A percentile compares a stretch with the other conserved stretches of the same genome.
These are phyloP conservation scores for Brachionus rotundiformis DNA, from an alignment of 1,140 invertebrate genomes.

Conservation along the genomic window DNA sequence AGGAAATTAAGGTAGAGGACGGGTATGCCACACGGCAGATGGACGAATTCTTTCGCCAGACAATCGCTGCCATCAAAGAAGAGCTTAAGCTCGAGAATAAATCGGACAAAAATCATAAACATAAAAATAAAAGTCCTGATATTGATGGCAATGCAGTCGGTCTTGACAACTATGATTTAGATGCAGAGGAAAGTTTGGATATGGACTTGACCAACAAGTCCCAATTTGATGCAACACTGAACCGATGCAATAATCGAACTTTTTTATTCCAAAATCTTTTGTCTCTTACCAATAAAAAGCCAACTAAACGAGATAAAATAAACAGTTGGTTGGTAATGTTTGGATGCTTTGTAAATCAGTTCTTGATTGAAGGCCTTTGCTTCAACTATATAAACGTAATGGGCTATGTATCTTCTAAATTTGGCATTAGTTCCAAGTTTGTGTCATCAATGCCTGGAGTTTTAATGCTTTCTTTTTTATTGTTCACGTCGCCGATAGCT, in stretches of 20 bases:
- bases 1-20: conserved; percentile 43
- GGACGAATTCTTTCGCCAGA: conserved; percentile 49
- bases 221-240: background rate
- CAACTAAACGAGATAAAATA: background rate
- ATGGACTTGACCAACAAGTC: background rate
- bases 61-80: conserved; percentile 48
- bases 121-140: background rate
- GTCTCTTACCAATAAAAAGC: conserved; percentile 21
- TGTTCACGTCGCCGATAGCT: conserved; percentile 20
- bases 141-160: background rate
- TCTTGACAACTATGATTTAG: background rate
- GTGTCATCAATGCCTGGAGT: conserved; percentile 7
- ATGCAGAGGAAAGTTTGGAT: background rate
- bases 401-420: background rate
- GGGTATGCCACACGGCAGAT: conserved; percentile 47
- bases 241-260: background rate
- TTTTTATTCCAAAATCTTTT: conserved; percentile 29
- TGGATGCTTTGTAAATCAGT: conserved; percentile 29
- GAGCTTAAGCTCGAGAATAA: conserved; percentile 24
- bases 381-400: conserved; percentile 22
- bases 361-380: conserved; percentile 26
- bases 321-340: conserved; percentile 34
- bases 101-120: conserved; percentile 1
- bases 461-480: conserved; percentile 36
- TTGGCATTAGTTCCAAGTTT: background rate